Percentiles rank a stretch among this genome's conserved stretches.
Conservation (phyloP, 2,113 vertebrate species). For the Menidia beryllina region DNA sequence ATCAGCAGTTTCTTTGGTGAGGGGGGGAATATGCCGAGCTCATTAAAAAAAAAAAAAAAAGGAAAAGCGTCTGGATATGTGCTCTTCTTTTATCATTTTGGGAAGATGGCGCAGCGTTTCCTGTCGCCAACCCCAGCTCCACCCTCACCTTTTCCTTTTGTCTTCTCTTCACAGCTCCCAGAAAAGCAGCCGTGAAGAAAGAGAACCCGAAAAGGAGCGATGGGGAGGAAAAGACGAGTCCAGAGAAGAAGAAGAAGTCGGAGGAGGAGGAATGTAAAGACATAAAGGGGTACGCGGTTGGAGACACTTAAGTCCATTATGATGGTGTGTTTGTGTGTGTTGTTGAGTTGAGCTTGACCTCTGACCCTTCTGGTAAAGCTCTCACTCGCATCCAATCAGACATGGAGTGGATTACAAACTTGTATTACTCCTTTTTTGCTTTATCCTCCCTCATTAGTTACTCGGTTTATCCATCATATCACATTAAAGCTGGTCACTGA, state of each 20-base stretch:
- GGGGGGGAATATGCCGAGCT: conserved; percentile 58
- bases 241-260: conserved; percentile 45
- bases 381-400: no score
- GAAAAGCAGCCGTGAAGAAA: conserved; percentile 78
- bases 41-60: conserved; percentile 44
- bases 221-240: conserved; percentile 39
- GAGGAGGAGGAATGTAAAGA: conserved; percentile 68
- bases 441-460: no score
- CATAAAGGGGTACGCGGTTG: conserved; percentile 69
- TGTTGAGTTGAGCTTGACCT: no score
- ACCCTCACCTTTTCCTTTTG: conserved; percentile 13
- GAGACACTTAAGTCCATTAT: no score
- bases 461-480: no score
- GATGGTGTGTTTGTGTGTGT: no score
- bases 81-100: conserved; percentile 46
- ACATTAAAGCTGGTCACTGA: no score
- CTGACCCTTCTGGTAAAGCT: no score
- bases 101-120: conserved; percentile 30
- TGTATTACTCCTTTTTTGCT: no score
- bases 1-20: conserved; percentile 90
- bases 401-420: no score
- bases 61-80: conserved; percentile 40
- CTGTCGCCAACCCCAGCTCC: conserved; percentile 11
- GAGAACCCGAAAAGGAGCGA: conserved; percentile 61
- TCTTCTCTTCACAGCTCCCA: conserved; percentile 77